These are phyloP conservation scores for Rhagophthalmus giganteus DNA, from an alignment of 2,888 invertebrate genomes.

Conservation along the genomic window DNA sequence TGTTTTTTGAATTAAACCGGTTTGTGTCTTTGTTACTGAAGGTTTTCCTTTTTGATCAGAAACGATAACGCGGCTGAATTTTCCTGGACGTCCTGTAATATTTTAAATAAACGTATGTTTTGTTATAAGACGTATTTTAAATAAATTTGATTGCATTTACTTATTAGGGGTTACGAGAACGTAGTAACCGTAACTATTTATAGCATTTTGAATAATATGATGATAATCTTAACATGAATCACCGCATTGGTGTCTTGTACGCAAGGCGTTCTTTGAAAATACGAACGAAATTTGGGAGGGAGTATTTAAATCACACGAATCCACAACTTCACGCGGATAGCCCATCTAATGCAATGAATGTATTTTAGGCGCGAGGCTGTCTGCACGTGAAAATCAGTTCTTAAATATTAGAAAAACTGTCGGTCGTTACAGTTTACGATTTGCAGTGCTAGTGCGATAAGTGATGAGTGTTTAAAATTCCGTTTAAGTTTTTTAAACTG, in stretches of 20 bases:
- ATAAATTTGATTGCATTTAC: no score
- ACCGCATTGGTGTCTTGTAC: constrained; percentile 21
- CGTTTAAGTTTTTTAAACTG: no score
- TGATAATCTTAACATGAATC: constrained; percentile 26
- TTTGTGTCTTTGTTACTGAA: constrained; percentile 36
- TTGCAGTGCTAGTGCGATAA: no score
- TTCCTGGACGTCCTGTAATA: constrained; percentile 58
- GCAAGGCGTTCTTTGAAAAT: constrained; percentile 19
- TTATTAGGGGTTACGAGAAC: not conserved
- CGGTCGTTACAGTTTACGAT: no score
- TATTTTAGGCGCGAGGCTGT: constrained; percentile 13
- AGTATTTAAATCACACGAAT: constrained; percentile 21
- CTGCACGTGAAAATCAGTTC: constrained; percentile 6
- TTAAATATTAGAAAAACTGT: no score
- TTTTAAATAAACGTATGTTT: constrained; percentile 3
- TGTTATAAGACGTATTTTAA: no score
- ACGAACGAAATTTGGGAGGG: constrained; percentile 30
- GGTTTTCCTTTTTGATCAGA: constrained; percentile 50
- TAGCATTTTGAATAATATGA: constrained; percentile 21
- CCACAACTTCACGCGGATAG: constrained; percentile 11
- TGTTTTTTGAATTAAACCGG: constrained; percentile 48
- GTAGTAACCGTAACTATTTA: constrained; percentile 33
- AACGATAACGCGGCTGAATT: constrained; percentile 55
- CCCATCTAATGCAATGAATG: constrained; percentile 1
- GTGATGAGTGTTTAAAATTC: no score